These are phyloP conservation scores for Neosilurus hyrtlii DNA, from an alignment of 2,797 vertebrate species.

Conservation along the genomic window DNA sequence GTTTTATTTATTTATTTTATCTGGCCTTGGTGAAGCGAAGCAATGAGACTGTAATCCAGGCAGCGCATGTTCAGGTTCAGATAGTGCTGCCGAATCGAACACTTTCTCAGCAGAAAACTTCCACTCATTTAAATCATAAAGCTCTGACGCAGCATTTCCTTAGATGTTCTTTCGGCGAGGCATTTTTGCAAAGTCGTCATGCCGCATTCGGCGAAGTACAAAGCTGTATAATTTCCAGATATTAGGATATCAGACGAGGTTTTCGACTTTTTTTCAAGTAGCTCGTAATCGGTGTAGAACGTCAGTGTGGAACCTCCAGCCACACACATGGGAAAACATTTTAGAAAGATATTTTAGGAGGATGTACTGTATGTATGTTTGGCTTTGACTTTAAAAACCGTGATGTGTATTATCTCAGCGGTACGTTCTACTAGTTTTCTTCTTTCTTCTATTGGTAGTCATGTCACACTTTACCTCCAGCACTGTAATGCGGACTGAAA, in stretches of 20 bases:
- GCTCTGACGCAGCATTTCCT: conserved; percentile 5
- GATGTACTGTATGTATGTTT: background rate
- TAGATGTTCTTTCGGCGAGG: background rate
- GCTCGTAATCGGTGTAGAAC: background rate
- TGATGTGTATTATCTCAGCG: background rate
- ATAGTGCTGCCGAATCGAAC: conserved; percentile 17
- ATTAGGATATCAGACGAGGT: conserved; percentile 12
- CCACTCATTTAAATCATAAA: conserved; percentile 27
- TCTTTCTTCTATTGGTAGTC: conserved; percentile 2
- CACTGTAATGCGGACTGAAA: conserved; percentile 2
- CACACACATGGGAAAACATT: background rate
- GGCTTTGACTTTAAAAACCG: background rate
- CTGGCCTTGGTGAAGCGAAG: conserved; percentile 47
- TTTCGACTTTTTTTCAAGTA: background rate
- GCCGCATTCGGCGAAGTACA: conserved; percentile 24
- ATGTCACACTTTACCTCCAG: background rate
- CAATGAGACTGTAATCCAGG: conserved; percentile 28
- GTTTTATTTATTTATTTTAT: conserved; percentile 46
- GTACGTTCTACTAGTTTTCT: background rate
- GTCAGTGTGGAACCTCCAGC: background rate
- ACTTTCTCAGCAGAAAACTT: conserved; percentile 23
- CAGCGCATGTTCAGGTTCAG: conserved; percentile 7
- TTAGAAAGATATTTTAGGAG: background rate
- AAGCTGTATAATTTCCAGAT: conserved; percentile 44
- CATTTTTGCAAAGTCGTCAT: conserved; percentile 19